Base-by-base conservation (phyloP, 2,797 vertebrate species). In the Morelia viridis region DNA sequence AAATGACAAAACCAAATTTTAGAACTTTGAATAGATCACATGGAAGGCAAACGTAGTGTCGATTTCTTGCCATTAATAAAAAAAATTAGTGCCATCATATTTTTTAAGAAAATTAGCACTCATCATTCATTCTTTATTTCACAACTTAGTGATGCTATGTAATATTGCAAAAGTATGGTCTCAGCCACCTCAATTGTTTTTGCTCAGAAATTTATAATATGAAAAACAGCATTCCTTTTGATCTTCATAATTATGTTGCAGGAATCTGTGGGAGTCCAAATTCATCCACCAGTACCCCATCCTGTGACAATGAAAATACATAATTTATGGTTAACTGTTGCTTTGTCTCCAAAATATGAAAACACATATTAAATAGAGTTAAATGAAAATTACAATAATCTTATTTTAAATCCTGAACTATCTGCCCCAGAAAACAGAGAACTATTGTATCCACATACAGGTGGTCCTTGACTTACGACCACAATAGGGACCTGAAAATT, bases 191-290 rank as follows among this genome's bases (percentile, higher is more conserved):
- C 93, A 97, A 93, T 95, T 92, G 96, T 94, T 94, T 84, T 56
- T 93, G 96, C 97, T 97, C 97, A 95, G 94, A 93, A 94, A 93
- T 95, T 94, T 31, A 4, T 50, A 91, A 76, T 92, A 94, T 91
- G 93, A 28, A 90, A 83, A 92, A 93, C 83, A 57, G 92, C 56
- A 90, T 58, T 95, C 93, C 83, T 93, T 89, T 5, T 92, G 93
- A 94, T 96, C 88, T 94, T 93, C 94, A 71, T 87, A 93, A 92
- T 98, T 99, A 99, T 95, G 98, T 98, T 94, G 99, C 99, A 93
- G 99, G 99, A 93, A 99, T 99, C 97, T 99, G 99, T 94, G 99
- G 99, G 96, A 99, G 97, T 94, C 99, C 99, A 91, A 99, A 99
- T 94, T 99, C 99, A 89, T 99, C 99, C 97, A 99, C 99, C 97